Base-by-base conservation (phyloP, 2,797 vertebrate genomes). In the Notoglanidium macrostoma region DNA sequence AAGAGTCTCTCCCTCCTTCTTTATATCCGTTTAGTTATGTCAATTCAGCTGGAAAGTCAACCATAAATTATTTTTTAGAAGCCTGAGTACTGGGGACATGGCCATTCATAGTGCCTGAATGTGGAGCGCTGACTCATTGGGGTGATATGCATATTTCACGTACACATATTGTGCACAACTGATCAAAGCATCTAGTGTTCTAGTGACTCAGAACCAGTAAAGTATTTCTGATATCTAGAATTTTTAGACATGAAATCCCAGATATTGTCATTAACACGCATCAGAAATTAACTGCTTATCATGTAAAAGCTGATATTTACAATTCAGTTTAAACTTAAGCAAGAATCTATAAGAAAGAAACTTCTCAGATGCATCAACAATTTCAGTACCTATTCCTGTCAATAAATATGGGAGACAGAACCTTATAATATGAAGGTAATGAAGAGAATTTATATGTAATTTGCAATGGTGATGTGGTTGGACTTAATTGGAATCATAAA, bases 31-130 rank as follows among this genome's bases (percentile, higher is more conserved):
- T 96, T 92, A 94, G 90, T 91, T 91, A 93, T 93, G 94, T 92
- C 94, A 95, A 94, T 94, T 95, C 93, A 95, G 94, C 94, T 95
- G 95, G 94, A 95, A 95, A 95, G 92, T 92, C 92, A 93, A 94
- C 92, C 94, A 93, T 94, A 95, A 94, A 94, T 95, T 91, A 93
- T 96, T 92, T 95, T 92, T 90, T 68, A 46, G 89, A 91, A 92
- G 91, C 91, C 89, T 88, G 91, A 83, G 92, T 92, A 91, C 93
- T 92, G 89, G 92, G 90, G 91, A 94, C 91, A 91, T 84, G 87
- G 89, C 89, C 92, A 93, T 88, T 91, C 86, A 88, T 90, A 92
- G 87, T 55, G 86, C 74, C 67, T 65, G 73, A 92, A 92, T 91
- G 92, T 92, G 57, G 92, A 90, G 86, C 83, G 83, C 79, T 91